Evolutionary conservation across 2,888 invertebrate species (phyloP), one percentile per base, ranked within the genome.

Genomic region (Arge pagana): DNA sequence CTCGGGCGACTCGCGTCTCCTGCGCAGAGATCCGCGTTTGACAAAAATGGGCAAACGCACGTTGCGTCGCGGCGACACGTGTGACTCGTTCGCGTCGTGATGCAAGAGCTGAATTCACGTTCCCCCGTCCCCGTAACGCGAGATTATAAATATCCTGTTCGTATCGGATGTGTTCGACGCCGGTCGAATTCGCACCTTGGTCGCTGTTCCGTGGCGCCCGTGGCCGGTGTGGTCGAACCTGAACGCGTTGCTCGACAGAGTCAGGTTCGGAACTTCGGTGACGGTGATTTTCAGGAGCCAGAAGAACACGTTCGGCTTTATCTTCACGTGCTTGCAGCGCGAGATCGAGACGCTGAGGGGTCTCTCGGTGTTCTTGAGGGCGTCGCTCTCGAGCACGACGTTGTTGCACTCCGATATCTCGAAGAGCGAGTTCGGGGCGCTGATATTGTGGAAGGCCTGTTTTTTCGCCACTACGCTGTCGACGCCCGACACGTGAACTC

Each of bases 241-340:
- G 70, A 89, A 88, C 0, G 87, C 80, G 40, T 84, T 82, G 50
- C 81, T 79, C 15, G 80, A 79, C 26, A 88, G 76, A 49, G 80
- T 78, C 43, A 89, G 72, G 19, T 79, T 75, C 4, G 71, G 71
- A 11, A 88, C 83, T 57, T 85, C 80, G 53, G 68, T 78, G 57
- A 88, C 81, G 50, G 76, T 79, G 68, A 87, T 81, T 54, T 81
- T 80, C 39, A 84, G 78, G 23, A 88, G 78, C 81, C 86, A 85
- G 26, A 85, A 85, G 66, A 88, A 88, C 1, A 86, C 83, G 39
- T 81, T 80, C 15, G 82, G 81, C 63, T 84, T 83, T 55, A 88
- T 78, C 15, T 80, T 78, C 10, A 87, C 85, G 62, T 79, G 77
- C 51, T 78, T 77, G 66, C 85, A 83, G 55, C 82, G 77, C 43